Conservation (phyloP, 2,888 invertebrate genomes). For the Ferdinandea cuprea region DNA sequence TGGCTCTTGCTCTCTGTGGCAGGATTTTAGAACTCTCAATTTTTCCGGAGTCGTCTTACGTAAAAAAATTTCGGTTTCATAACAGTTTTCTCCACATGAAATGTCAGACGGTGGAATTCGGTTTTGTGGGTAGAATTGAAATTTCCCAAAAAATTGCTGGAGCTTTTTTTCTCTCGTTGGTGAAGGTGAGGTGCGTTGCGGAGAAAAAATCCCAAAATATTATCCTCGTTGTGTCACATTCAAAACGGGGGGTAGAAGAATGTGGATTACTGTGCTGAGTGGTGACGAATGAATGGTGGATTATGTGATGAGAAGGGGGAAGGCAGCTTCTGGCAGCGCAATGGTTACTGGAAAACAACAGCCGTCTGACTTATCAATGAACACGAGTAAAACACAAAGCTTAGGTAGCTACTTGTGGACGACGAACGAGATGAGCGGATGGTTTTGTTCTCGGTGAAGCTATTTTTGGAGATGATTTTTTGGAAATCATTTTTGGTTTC, state of each 20-base stretch:
- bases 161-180: constrained; percentile 3
- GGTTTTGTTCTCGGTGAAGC: constrained; percentile 24
- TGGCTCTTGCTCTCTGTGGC: constrained; percentile 15
- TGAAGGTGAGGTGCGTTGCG: constrained; percentile 1
- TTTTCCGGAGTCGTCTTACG: constrained; percentile 41
- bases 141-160: constrained; percentile 7
- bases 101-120: constrained; percentile 8
- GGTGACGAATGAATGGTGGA: constrained; percentile 35
- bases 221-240: constrained; percentile 34
- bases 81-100: constrained; percentile 23
- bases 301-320: constrained; percentile 1
- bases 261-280: background rate
- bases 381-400: constrained; percentile 57
- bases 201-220: constrained; percentile 30
- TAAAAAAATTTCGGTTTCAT: constrained; percentile 67
- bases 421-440: background rate
- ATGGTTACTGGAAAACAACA: constrained; percentile 41
- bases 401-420: constrained; percentile 27
- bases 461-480: constrained; percentile 21
- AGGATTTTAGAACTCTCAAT: constrained; percentile 1
- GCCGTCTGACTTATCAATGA: constrained; percentile 69
- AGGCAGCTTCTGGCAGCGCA: background rate
- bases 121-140: background rate
- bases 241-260: background rate
- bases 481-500: constrained; percentile 8